phyloP scores from a whole-genome alignment of 2,888 invertebrate species.

The Prostheceraeus crozeri region DNA sequence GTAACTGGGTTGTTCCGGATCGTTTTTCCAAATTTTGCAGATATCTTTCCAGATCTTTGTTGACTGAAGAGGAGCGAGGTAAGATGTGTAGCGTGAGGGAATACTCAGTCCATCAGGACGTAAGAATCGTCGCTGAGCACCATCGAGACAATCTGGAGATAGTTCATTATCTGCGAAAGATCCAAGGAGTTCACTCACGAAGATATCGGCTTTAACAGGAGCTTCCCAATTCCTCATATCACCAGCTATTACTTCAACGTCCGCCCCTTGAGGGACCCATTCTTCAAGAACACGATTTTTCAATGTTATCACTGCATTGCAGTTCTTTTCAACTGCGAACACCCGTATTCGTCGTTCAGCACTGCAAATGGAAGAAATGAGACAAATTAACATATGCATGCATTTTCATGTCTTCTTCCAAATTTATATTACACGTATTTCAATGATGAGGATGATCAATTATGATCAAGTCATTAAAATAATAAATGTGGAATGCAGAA shows the following conservation, averaged over 20 bases:
- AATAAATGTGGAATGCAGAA: too few relatives aligned
- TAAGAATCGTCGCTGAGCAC: constrained; percentile 72
- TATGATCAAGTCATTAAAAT: too few relatives aligned
- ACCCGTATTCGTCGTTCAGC: constrained; percentile 65
- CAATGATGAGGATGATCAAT: too few relatives aligned
- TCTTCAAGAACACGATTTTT: neutral
- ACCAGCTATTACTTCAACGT: constrained; percentile 64
- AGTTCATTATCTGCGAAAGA: constrained; percentile 98
- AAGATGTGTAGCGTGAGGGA: constrained; percentile 79
- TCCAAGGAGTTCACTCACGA: constrained; percentile 88
- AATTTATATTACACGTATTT: too few relatives aligned
- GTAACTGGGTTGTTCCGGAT: constrained; percentile 44
- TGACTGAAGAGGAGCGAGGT: constrained; percentile 83
- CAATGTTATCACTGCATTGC: constrained; percentile 69
- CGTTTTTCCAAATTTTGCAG: neutral
- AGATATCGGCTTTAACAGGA: constrained; percentile 76
- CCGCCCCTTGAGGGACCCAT: neutral
- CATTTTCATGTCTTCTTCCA: too few relatives aligned
- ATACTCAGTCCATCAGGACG: constrained; percentile 82
- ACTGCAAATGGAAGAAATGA: too few relatives aligned
- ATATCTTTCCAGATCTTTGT: constrained; percentile 74
- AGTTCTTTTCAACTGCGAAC: constrained; percentile 95
- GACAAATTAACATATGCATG: too few relatives aligned
- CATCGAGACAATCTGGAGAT: constrained; percentile 92
- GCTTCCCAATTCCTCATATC: constrained; percentile 73